Percentiles rank a stretch among this genome's conserved stretches.
phyloP scores from a whole-genome alignment of 2,888 invertebrate genomes.

The Eupsilia transversa region DNA sequence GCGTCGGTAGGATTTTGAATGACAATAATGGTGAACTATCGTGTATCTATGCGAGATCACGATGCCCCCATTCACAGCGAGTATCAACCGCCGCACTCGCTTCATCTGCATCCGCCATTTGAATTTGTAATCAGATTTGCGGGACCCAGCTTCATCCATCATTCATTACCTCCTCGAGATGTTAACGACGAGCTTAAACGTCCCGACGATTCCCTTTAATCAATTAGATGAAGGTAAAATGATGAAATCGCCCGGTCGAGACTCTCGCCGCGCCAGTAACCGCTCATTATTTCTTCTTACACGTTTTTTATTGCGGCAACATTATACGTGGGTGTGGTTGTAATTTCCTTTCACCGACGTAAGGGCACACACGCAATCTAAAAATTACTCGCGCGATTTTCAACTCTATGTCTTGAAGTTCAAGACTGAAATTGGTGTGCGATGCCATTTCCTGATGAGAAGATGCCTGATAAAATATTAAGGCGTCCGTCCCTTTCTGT shows the following conservation, averaged over 20 bases:
- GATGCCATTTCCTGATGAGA: constrained; percentile 79
- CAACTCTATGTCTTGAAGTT: constrained; percentile 45
- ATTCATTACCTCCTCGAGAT: constrained; percentile 78
- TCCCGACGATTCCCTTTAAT: constrained; percentile 83
- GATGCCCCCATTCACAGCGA: constrained; percentile 81
- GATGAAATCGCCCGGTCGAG: constrained; percentile 81
- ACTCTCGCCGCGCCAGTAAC: constrained; percentile 88
- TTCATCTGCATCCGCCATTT: constrained; percentile 86
- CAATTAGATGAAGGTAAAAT: constrained; percentile 87
- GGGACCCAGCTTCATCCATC: constrained; percentile 83
- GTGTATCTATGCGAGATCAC: constrained; percentile 77
- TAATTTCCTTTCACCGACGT: constrained; percentile 91
- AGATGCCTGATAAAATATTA: constrained; percentile 90
- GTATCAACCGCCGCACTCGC: constrained; percentile 76
- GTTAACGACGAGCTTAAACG: constrained; percentile 67
- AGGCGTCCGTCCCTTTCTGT: constrained; percentile 87
- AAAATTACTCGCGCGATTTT: constrained; percentile 66
- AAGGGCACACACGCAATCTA: constrained; percentile 90
- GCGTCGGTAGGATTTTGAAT: constrained; percentile 69
- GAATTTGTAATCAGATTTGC: constrained; percentile 86
- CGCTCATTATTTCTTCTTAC: constrained; percentile 91
- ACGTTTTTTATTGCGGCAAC: constrained; percentile 90
- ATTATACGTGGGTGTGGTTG: constrained; percentile 91
- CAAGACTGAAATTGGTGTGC: constrained; percentile 71
- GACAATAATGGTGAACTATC: constrained; percentile 74